Percentiles rank a stretch among this genome's conserved stretches.
Evolutionary conservation across 2,888 invertebrate genomes (phyloP).

Genomic region (Brenthis daphne): DNA sequence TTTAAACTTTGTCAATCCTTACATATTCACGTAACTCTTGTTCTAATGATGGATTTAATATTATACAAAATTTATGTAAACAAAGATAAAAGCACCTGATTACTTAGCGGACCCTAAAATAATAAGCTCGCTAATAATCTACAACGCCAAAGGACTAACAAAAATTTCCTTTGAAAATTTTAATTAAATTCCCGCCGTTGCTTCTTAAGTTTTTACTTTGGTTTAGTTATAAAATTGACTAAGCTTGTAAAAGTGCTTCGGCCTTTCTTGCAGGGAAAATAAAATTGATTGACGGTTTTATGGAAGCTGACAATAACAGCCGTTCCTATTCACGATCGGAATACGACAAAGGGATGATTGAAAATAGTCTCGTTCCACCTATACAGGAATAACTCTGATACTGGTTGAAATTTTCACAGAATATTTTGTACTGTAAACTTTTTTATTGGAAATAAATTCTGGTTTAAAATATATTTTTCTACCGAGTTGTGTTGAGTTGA

Average conservation of each 20-base stretch:
- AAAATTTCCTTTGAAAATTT: slow-evolving; percentile 44
- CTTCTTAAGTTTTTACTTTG: slow-evolving; percentile 10
- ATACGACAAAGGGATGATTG: slow-evolving; percentile 36
- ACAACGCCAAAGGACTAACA: slow-evolving; percentile 37
- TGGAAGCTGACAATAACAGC: slow-evolving; percentile 35
- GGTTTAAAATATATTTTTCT: background rate
- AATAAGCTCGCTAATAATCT: slow-evolving; percentile 52
- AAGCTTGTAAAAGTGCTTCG: slow-evolving; percentile 1
- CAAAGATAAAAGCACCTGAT: slow-evolving; percentile 54
- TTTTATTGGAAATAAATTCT: background rate
- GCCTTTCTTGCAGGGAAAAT: slow-evolving; percentile 25
- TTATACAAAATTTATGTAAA: slow-evolving; percentile 55
- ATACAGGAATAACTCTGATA: slow-evolving; percentile 27
- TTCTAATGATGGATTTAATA: slow-evolving; percentile 43
- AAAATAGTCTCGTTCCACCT: slow-evolving; percentile 27
- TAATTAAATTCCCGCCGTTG: slow-evolving; percentile 46
- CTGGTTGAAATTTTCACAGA: background rate
- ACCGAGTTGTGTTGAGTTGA: no score
- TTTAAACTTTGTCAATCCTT: no score
- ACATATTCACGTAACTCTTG: background rate
- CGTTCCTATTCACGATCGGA: slow-evolving; percentile 30
- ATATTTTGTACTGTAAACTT: background rate
- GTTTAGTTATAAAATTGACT: slow-evolving; percentile 9
- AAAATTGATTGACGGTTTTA: slow-evolving; percentile 30
- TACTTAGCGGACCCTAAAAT: slow-evolving; percentile 52